phyloP scores from a whole-genome alignment of 2,888 invertebrate species.

The Nemotelus pantherinus region DNA sequence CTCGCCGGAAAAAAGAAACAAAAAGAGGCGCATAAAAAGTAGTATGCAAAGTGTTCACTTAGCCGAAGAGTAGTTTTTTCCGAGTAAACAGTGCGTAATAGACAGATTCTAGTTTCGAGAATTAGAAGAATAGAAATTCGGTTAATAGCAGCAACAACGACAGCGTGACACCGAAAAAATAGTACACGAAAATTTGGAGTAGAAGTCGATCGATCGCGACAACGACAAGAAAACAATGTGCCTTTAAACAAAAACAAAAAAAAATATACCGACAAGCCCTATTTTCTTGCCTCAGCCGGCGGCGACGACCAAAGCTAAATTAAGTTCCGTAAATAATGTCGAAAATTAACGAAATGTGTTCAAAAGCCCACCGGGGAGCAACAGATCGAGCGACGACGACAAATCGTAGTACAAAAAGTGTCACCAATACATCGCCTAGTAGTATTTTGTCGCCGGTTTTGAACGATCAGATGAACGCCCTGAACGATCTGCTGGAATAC shows the following conservation, averaged over 20 bases:
- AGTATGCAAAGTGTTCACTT: too few relatives aligned
- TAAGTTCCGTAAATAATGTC: slow-evolving; percentile 25
- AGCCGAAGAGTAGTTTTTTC: too few relatives aligned
- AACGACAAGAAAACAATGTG: neutral
- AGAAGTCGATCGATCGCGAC: neutral
- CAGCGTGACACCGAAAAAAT: too few relatives aligned
- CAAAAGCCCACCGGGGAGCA: slow-evolving; percentile 21
- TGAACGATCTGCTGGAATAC: slow-evolving; percentile 49
- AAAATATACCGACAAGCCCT: neutral
- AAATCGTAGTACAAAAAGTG: neutral
- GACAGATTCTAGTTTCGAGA: too few relatives aligned
- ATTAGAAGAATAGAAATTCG: too few relatives aligned
- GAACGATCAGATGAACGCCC: slow-evolving; percentile 34
- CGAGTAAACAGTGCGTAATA: too few relatives aligned
- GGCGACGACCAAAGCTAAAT: too few relatives aligned
- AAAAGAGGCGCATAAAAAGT: too few relatives aligned
- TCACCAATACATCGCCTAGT: neutral
- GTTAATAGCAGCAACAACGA: too few relatives aligned
- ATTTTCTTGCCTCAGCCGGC: neutral
- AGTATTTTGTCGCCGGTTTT: slow-evolving; percentile 4
- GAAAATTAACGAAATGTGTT: slow-evolving; percentile 36
- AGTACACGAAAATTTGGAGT: neutral
- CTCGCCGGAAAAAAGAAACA: too few relatives aligned
- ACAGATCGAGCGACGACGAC: neutral
- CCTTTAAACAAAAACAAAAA: neutral